Percentiles rank a stretch among this genome's conserved stretches.
Evolutionary conservation across 2,888 invertebrate genomes (phyloP).

Genomic region (Blera fallax): DNA sequence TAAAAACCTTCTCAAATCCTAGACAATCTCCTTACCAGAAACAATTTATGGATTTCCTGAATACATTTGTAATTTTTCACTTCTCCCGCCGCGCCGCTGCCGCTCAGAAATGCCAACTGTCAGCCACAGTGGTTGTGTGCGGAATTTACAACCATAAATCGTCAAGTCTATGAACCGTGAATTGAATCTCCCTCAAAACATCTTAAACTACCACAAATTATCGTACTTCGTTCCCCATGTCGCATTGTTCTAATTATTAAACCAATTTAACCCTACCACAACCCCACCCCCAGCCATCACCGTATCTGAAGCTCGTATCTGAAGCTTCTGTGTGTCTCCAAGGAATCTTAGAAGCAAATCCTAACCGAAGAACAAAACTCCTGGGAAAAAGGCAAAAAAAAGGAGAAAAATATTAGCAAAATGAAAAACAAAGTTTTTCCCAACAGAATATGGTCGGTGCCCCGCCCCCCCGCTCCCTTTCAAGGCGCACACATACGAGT

Average conservation of each 20-base stretch:
- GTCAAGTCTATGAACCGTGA: conserved; percentile 56
- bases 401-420: conserved; percentile 35
- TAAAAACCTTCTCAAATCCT: too few relatives aligned
- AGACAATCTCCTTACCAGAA: too few relatives aligned
- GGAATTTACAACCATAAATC: conserved; percentile 58
- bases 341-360: conserved; percentile 22
- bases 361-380: conserved; percentile 36
- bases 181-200: conserved; percentile 41
- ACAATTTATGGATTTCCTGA: not conserved
- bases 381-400: conserved; percentile 25
- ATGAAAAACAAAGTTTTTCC: conserved; percentile 68
- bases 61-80: not conserved
- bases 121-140: conserved; percentile 18
- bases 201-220: conserved; percentile 34
- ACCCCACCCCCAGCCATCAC: not conserved
- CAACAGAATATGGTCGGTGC: conserved; percentile 40
- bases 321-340: conserved; percentile 45
- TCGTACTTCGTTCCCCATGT: not conserved
- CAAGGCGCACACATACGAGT: conserved; percentile 24
- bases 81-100: not conserved
- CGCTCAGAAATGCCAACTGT: conserved; percentile 45
- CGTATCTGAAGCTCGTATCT: not conserved
- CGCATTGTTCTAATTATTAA: conserved; percentile 67
- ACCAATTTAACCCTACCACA: conserved; percentile 46
- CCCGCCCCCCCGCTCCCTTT: not conserved